Conservation (phyloP, 2,888 invertebrate genomes). For the Cantharis rufa region DNA sequence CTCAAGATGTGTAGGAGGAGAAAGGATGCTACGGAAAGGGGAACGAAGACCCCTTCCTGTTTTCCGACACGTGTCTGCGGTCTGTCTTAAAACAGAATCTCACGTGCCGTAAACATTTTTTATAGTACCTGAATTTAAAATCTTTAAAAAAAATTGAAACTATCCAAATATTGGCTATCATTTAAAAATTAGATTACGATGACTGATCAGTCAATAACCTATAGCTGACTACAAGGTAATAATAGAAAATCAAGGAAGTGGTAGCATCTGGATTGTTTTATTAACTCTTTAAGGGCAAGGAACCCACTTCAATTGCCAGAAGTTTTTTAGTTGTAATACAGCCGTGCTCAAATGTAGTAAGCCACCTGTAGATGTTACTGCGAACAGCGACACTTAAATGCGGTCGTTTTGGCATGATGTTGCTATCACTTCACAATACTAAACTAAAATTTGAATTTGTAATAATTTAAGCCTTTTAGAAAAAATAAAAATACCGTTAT, state of each 20-base stretch:
- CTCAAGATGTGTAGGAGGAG: slow-evolving; percentile 34
- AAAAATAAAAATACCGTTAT: no score
- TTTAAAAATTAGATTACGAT: not conserved
- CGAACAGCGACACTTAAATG: no score
- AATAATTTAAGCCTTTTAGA: no score
- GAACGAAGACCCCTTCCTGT: slow-evolving; percentile 41
- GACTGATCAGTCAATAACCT: not conserved
- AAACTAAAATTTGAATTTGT: no score
- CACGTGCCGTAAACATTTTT: slow-evolving; percentile 29
- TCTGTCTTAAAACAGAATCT: slow-evolving; percentile 32
- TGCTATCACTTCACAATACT: no score
- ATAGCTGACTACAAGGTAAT: not conserved
- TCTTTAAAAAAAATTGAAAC: not conserved
- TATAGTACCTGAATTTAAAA: slow-evolving; percentile 24
- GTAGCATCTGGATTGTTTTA: slow-evolving; percentile 31
- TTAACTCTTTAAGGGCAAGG: slow-evolving; percentile 31
- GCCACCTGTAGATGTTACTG: no score
- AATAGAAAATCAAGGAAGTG: slow-evolving; percentile 11
- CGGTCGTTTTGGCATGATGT: no score
- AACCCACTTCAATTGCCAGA: slow-evolving; percentile 25
- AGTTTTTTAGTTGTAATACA: not conserved
- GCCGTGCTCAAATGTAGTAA: no score
- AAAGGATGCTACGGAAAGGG: slow-evolving; percentile 36
- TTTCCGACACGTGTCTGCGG: slow-evolving; percentile 38
- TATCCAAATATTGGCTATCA: not conserved